A percentile compares a stretch with the other conserved stretches of the same genome.
These are phyloP conservation scores for Chloroceryle inda DNA, from an alignment of 2,797 vertebrate genomes.

Conservation along the genomic window DNA sequence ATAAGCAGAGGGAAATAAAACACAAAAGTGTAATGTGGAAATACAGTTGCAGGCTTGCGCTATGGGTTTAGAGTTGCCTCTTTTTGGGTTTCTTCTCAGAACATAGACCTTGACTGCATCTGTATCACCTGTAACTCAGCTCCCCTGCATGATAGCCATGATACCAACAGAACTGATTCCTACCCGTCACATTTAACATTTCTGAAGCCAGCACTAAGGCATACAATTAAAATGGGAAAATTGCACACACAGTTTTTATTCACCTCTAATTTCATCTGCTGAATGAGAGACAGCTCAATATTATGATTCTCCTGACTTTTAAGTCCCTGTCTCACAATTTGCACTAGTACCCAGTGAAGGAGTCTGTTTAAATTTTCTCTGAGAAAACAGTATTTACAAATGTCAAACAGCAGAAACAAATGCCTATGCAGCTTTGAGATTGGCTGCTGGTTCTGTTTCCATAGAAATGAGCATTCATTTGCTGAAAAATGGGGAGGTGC, in stretches of 20 bases:
- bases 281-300: not conserved
- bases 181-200: not conserved
- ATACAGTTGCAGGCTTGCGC: not conserved
- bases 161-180: not conserved
- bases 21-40: not conserved
- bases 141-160: not conserved
- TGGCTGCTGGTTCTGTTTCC: slow-evolving; percentile 63
- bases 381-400: slow-evolving; percentile 52
- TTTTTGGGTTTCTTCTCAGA: not conserved
- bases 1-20: slow-evolving; percentile 12
- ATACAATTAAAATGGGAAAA: not conserved
- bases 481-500: slow-evolving; percentile 4
- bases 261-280: not conserved
- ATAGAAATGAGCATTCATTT: slow-evolving; percentile 65
- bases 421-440: not conserved
- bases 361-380: not conserved
- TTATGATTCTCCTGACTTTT: not conserved
- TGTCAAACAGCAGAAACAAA: slow-evolving; percentile 9
- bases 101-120: not conserved
- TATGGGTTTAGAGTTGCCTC: not conserved
- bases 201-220: not conserved
- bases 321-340: not conserved
- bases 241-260: rapidly evolving
- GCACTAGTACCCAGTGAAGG: rapidly evolving
- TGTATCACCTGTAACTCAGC: not conserved